phyloP scores from a whole-genome alignment of 2,113 vertebrate species.

The Corapipo altera region DNA sequence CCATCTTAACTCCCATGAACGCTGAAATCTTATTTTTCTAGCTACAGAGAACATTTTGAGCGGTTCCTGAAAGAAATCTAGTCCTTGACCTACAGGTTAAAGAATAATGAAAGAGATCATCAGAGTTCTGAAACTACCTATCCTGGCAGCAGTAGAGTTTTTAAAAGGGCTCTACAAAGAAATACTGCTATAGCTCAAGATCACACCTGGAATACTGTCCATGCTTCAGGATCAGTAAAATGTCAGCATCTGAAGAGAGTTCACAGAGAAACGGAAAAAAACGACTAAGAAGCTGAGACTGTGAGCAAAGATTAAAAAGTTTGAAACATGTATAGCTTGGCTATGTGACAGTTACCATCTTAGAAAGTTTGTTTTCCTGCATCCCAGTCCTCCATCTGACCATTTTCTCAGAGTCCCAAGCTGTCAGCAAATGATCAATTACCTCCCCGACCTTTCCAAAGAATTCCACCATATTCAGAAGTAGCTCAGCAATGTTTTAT shows the following conservation, averaged over 20 bases:
- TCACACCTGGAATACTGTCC: background rate
- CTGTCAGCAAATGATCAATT: constrained; percentile 66
- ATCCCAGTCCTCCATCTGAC: constrained; percentile 16
- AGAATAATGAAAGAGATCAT: background rate
- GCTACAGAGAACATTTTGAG: background rate
- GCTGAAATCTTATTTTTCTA: background rate
- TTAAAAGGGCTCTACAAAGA: background rate
- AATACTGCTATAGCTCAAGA: background rate
- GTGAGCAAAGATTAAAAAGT: background rate
- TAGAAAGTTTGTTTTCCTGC: constrained; percentile 50
- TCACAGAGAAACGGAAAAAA: background rate
- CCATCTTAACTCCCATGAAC: background rate
- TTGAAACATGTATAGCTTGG: constrained; percentile 33
- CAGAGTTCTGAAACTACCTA: background rate
- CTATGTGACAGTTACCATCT: constrained; percentile 37
- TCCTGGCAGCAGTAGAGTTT: background rate
- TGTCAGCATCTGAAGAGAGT: background rate
- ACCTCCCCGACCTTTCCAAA: constrained; percentile 16
- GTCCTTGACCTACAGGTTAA: background rate
- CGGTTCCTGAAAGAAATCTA: background rate
- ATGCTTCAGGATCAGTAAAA: background rate
- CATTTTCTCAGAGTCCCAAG: constrained; percentile 26
- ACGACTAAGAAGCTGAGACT: background rate
- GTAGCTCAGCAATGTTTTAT: constrained; percentile 15
- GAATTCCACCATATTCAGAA: constrained; percentile 39